A percentile compares a stretch with the other conserved stretches of the same genome.
Conservation (phyloP, 2,888 invertebrate genomes). For the Phrixothrix hirtus region DNA sequence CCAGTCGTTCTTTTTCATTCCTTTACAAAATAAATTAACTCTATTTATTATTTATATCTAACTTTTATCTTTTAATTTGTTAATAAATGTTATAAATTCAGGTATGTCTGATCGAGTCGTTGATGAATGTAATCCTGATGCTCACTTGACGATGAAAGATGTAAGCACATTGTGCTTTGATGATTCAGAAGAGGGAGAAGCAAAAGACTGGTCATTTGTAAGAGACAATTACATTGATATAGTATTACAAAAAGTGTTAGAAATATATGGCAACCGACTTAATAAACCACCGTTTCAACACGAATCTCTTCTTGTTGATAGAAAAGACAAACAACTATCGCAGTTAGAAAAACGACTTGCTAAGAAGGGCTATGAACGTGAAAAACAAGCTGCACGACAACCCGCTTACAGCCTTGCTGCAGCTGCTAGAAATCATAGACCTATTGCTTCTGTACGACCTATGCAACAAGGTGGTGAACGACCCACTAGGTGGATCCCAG, state of each 20-base stretch:
- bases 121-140: constrained; percentile 97
- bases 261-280: constrained; percentile 64
- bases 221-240: constrained; percentile 79
- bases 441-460: constrained; percentile 71
- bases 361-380: constrained; percentile 89
- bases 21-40: no score
- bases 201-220: constrained; percentile 71
- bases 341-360: constrained; percentile 92
- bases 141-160: constrained; percentile 86
- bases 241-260: constrained; percentile 75
- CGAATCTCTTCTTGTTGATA: constrained; percentile 90
- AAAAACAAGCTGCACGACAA: constrained; percentile 75
- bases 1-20: no score
- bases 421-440: constrained; percentile 50
- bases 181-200: constrained; percentile 82
- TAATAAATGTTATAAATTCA: constrained; percentile 33
- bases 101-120: constrained; percentile 95
- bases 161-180: constrained; percentile 89
- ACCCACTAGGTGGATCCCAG: constrained; percentile 77
- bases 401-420: constrained; percentile 46
- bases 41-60: no score
- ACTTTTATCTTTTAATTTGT: no score
- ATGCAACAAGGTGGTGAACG: constrained; percentile 70
- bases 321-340: constrained; percentile 92
- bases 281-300: constrained; percentile 93